Evolutionary conservation across 2,888 invertebrate species (phyloP).

Genomic region (Acanthacorydalis orientalis): DNA sequence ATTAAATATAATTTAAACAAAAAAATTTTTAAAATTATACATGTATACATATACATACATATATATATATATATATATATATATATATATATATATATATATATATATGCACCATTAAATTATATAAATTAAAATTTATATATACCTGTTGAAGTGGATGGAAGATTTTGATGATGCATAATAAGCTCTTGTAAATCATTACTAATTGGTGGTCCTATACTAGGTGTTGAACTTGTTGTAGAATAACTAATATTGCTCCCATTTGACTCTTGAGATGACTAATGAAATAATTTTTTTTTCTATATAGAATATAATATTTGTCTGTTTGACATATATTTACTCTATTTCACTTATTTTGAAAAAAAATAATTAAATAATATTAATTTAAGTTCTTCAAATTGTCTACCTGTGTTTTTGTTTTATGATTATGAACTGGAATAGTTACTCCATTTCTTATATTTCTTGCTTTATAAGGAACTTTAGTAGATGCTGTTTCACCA

Average conservation of each 20-base stretch:
- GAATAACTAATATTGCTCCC: constrained; percentile 21
- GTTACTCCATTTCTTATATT: constrained; percentile 21
- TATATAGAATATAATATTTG: no score
- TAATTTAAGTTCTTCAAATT: neutral
- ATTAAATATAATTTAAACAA: no score
- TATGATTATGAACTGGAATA: constrained; percentile 10
- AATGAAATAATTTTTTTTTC: no score
- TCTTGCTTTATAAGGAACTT: constrained; percentile 31
- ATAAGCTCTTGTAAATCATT: constrained; percentile 26
- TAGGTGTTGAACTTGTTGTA: constrained; percentile 16
- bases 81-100: no score
- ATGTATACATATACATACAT: no score
- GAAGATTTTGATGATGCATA: constrained; percentile 27
- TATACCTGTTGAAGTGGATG: constrained; percentile 16
- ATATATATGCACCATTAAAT: no score
- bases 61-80: no score
- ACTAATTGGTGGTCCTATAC: constrained; percentile 20
- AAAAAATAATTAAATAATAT: no score
- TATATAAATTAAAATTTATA: neutral
- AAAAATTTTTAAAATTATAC: no score
- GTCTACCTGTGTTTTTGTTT: constrained; percentile 21
- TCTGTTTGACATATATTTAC: no score
- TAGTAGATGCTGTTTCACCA: constrained; percentile 31
- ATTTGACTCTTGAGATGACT: constrained; percentile 10
- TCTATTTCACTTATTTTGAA: no score